A percentile compares a stretch with the other conserved stretches of the same genome.
These are phyloP conservation scores for Cancer borealis DNA, from an alignment of 2,888 invertebrate genomes.

Conservation along the genomic window DNA sequence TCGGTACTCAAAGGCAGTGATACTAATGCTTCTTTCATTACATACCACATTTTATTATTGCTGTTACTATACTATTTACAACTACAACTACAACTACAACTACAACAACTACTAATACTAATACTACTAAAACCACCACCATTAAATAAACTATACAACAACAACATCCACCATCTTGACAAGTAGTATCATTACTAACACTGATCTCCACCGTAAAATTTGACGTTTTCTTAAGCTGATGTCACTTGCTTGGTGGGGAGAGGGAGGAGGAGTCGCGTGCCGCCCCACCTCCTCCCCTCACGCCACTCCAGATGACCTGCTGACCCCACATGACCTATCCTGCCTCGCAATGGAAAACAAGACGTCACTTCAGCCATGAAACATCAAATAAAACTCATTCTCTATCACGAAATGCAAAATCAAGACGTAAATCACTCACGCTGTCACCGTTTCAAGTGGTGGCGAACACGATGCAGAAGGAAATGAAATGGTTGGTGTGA, in stretches of 20 bases:
- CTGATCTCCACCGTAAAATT: background rate
- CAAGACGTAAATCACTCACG: background rate
- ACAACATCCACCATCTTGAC: background rate
- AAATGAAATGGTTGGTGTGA: background rate
- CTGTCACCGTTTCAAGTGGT: background rate
- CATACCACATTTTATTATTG: no score
- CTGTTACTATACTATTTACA: background rate
- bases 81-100: background rate
- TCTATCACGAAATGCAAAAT: background rate
- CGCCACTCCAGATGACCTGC: background rate
- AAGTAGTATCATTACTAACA: background rate
- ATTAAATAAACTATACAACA: background rate
- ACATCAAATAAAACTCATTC: background rate
- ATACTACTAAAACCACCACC: constrained; percentile 1
- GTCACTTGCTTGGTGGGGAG: background rate
- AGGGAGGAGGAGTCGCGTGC: background rate
- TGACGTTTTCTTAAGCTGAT: no score
- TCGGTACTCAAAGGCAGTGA: background rate
- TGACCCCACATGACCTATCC: background rate
- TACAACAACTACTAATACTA: background rate
- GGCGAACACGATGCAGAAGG: background rate
- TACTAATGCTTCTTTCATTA: no score
- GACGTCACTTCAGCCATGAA: background rate
- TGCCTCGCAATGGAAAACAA: constrained; percentile 1
- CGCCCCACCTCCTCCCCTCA: background rate